Evolutionary conservation across 2,113 vertebrate species (phyloP).

Genomic region (Todiramphus chloris): DNA sequence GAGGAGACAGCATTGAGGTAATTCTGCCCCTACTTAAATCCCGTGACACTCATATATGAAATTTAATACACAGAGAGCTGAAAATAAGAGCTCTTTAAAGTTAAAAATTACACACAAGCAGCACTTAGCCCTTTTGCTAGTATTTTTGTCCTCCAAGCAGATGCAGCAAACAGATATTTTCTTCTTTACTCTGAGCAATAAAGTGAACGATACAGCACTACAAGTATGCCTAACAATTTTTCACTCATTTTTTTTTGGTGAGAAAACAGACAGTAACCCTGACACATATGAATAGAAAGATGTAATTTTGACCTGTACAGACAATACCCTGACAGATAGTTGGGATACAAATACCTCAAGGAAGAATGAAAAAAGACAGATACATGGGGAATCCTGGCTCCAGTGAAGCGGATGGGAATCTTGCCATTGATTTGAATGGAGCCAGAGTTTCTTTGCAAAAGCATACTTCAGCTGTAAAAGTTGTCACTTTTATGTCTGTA

Average conservation of each 20-base stretch:
- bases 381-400: not conserved
- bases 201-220: not conserved
- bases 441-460: slow-evolving; percentile 1
- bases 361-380: slow-evolving; percentile 30
- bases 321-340: not conserved
- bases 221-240: not conserved
- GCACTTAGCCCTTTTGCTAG: slow-evolving; percentile 1
- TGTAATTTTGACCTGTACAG: slow-evolving; percentile 17
- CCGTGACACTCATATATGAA: slow-evolving; percentile 30
- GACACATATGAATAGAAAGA: not conserved
- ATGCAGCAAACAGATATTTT: slow-evolving; percentile 1
- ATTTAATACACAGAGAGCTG: not conserved
- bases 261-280: not conserved
- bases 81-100: slow-evolving; percentile 44
- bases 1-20: slow-evolving; percentile 42
- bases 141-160: not conserved
- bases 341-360: not conserved
- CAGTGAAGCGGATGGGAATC: not conserved
- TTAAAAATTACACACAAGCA: slow-evolving; percentile 4
- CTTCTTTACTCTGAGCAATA: not conserved
- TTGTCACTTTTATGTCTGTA: slow-evolving; percentile 31
- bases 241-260: not conserved
- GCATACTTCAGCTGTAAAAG: not conserved
- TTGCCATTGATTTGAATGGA: slow-evolving; percentile 31
- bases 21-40: slow-evolving; percentile 58